Base-by-base conservation (phyloP, 2,113 vertebrate genomes). In the Megaceryle maxima region DNA sequence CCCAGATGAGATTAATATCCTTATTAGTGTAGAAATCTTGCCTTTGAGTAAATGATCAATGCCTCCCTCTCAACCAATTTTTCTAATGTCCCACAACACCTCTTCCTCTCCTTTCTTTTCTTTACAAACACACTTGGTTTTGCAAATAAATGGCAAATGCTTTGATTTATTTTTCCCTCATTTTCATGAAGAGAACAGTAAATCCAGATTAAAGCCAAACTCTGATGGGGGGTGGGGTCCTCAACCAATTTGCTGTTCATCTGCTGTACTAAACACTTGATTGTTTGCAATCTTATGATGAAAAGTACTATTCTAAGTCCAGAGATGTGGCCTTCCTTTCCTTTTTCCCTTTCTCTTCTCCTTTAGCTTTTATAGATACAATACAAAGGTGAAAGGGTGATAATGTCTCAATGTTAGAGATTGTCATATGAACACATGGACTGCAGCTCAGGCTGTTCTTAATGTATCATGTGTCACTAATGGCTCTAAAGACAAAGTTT, bases 351-450 rank as follows among this genome's bases (percentile, higher is more conserved):
- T 87, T 90, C 64, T 53, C 33, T 28, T 83, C 9, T 79, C 3
- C 11, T 76, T 72, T 59, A 29, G 13, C 11, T 81, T 73, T 73
- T 21, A 37, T 17, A 44, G 24, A 20, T 41, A 50, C 26, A 90
- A 50, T n/a, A 15, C 1, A 26, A 59, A 80, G 8, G 9, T 80
- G 19, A 51, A 72, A 59, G 5, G 2, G 2, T 9, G 7, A 2
- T 16, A 51, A 21, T 28, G 7, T 43, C 18, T 51, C 11, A 60
- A 0, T 31, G 9, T 60, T 64, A 69, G 28, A 44, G 12, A 31
- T 9, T 41, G 14, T 26, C 44, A 77, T 48, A 69, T 15, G 29
- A 69, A 11, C 0, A 0, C 15, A 33, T 13, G 11, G 16, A 19
- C 13, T 76, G 17, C 39, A 89, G 24, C 17, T 41, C 46, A 68